Conservation (phyloP, 2,888 invertebrate species). For the Clistopyga incitator region DNA sequence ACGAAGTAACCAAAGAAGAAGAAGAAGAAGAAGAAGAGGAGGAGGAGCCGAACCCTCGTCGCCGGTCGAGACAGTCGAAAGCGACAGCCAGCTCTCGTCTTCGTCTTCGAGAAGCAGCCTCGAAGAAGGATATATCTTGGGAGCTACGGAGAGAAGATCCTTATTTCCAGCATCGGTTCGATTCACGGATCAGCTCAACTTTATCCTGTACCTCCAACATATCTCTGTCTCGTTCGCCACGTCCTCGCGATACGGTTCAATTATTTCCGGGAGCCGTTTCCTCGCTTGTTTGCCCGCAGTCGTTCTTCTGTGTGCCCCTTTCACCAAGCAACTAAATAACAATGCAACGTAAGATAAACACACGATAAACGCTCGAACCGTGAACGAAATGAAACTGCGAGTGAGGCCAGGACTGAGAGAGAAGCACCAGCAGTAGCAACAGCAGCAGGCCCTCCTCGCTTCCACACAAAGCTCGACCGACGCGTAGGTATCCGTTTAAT, state of each 20-base stretch:
- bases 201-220: slow-evolving; percentile 28
- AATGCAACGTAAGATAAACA: slow-evolving; percentile 80
- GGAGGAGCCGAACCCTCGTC: slow-evolving; percentile 39
- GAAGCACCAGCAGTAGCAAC: slow-evolving; percentile 7
- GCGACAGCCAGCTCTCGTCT: slow-evolving; percentile 12
- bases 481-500: slow-evolving; percentile 70
- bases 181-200: slow-evolving; percentile 59
- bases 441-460: slow-evolving; percentile 44
- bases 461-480: slow-evolving; percentile 67
- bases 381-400: slow-evolving; percentile 77
- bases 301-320: slow-evolving; percentile 52
- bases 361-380: slow-evolving; percentile 76
- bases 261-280: slow-evolving; percentile 76
- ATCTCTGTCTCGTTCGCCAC: slow-evolving; percentile 42
- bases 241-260: slow-evolving; percentile 76
- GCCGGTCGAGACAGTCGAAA: slow-evolving; percentile 50
- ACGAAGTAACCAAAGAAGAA: neutral
- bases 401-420: slow-evolving; percentile 6
- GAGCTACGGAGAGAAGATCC: slow-evolving; percentile 60
- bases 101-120: slow-evolving; percentile 37
- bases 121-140: slow-evolving; percentile 42
- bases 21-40: slow-evolving; percentile 2
- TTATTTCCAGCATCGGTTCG: slow-evolving; percentile 67
- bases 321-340: slow-evolving; percentile 75
- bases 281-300: slow-evolving; percentile 41